Conservation (phyloP, 2,113 vertebrate genomes). For the Lethenteron camtschaticum region DNA sequence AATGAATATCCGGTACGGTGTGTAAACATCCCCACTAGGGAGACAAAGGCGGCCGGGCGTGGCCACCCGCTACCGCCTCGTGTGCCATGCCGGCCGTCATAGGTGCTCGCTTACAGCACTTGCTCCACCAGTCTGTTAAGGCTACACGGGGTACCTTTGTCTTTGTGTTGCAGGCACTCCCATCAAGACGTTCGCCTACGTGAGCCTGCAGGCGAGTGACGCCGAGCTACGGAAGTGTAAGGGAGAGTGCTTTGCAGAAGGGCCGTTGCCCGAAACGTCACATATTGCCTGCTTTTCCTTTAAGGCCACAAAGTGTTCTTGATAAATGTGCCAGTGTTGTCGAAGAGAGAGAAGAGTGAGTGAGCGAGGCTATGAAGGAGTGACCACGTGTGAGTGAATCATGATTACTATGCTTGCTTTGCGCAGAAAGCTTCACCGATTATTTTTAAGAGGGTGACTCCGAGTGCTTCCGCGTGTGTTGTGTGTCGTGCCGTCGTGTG, state of each 20-base stretch:
- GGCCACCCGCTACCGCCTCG: too few relatives aligned
- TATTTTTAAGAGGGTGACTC: too few relatives aligned
- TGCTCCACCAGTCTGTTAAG: too few relatives aligned
- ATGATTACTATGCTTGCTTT: background rate
- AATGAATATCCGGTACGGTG: too few relatives aligned
- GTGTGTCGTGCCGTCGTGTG: too few relatives aligned
- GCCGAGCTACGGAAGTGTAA: conserved; percentile 1
- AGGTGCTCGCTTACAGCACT: too few relatives aligned
- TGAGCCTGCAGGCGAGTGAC: background rate
- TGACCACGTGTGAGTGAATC: background rate
- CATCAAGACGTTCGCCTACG: conserved; percentile 1
- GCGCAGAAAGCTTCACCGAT: too few relatives aligned
- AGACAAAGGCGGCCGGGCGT: too few relatives aligned
- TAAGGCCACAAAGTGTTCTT: background rate
- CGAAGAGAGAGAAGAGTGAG: background rate
- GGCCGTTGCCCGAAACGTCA: background rate
- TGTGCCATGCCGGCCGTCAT: too few relatives aligned
- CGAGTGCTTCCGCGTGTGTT: too few relatives aligned
- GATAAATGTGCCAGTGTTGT: background rate
- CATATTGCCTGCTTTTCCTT: background rate
- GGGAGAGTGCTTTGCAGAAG: background rate
- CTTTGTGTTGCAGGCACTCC: background rate
- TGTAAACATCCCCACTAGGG: too few relatives aligned
- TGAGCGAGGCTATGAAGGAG: background rate
- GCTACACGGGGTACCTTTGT: too few relatives aligned